phyloP scores from a whole-genome alignment of 2,797 vertebrate genomes.

The Limosa lapponica region DNA sequence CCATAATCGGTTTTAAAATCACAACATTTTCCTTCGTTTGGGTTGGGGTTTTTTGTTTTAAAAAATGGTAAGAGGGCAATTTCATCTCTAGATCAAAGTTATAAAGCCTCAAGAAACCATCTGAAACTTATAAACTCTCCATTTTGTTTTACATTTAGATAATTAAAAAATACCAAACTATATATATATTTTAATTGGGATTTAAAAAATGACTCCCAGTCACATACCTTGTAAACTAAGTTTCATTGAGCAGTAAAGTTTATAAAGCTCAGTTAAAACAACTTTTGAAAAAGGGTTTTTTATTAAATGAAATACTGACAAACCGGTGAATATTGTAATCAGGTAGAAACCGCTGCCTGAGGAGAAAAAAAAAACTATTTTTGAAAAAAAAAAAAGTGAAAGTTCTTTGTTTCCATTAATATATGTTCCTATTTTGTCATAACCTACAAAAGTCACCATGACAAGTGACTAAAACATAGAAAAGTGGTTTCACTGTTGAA shows the following conservation, averaged over 20 bases:
- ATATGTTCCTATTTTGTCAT: slow-evolving; percentile 22
- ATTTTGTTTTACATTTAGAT: slow-evolving; percentile 41
- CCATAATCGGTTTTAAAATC: not conserved
- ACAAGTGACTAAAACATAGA: slow-evolving; percentile 18
- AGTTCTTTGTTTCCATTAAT: slow-evolving; percentile 39
- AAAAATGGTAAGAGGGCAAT: not conserved
- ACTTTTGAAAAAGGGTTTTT: not conserved
- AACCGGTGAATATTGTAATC: slow-evolving; percentile 14
- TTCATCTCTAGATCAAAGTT: slow-evolving; percentile 43
- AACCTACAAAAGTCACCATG: slow-evolving; percentile 32
- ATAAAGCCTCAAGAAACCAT: slow-evolving; percentile 18
- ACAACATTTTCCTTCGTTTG: not conserved
- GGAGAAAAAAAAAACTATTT: not conserved
- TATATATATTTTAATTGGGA: slow-evolving; percentile 52
- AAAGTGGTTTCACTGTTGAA: slow-evolving; percentile 7
- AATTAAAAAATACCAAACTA: slow-evolving; percentile 62
- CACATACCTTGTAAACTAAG: slow-evolving; percentile 31
- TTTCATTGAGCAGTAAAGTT: slow-evolving; percentile 43
- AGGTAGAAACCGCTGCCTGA: not conserved
- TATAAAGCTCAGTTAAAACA: slow-evolving; percentile 48
- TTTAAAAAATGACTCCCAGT: slow-evolving; percentile 24
- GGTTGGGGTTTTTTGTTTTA: not conserved
- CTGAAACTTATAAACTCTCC: slow-evolving; percentile 26
- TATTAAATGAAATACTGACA: slow-evolving; percentile 2
- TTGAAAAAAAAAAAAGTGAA: not conserved